Evolutionary conservation across 2,113 vertebrate genomes (phyloP).

Genomic region (Corythaeola cristata): DNA sequence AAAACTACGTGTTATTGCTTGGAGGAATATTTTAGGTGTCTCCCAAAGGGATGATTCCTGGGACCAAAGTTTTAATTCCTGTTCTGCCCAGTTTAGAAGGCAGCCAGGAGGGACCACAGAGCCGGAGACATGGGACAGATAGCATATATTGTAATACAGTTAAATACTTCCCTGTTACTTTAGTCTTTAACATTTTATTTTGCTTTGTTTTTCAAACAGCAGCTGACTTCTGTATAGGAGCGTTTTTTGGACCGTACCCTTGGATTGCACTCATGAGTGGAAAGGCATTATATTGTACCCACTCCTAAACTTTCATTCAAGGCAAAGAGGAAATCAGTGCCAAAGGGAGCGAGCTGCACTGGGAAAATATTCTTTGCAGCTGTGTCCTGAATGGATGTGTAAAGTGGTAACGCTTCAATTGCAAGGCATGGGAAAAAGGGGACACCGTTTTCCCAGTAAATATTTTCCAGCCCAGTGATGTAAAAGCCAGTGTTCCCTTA

Average conservation of each 20-base stretch:
- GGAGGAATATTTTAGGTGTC: not conserved
- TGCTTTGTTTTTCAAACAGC: not conserved
- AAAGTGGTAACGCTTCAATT: not conserved
- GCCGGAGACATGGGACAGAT: fast-evolving
- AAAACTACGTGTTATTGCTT: not conserved
- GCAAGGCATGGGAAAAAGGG: not conserved
- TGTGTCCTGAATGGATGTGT: not conserved
- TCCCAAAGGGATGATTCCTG: not conserved
- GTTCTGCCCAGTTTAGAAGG: not conserved
- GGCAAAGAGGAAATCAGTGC: not conserved
- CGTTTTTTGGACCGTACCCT: not conserved
- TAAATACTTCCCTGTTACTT: not conserved
- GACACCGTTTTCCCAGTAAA: not conserved
- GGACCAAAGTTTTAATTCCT: not conserved
- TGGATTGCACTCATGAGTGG: not conserved
- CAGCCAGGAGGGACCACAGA: not conserved
- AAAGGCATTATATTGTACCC: not conserved
- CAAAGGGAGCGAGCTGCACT: not conserved
- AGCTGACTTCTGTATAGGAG: not conserved
- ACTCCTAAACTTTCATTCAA: not conserved
- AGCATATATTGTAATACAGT: not conserved
- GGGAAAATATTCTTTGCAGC: not conserved
- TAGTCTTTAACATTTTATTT: not conserved
- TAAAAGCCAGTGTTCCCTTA: not conserved
- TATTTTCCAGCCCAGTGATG: not conserved